Conservation (phyloP, 1,140 invertebrate genomes). For the Heliconius eleuchia region DNA sequence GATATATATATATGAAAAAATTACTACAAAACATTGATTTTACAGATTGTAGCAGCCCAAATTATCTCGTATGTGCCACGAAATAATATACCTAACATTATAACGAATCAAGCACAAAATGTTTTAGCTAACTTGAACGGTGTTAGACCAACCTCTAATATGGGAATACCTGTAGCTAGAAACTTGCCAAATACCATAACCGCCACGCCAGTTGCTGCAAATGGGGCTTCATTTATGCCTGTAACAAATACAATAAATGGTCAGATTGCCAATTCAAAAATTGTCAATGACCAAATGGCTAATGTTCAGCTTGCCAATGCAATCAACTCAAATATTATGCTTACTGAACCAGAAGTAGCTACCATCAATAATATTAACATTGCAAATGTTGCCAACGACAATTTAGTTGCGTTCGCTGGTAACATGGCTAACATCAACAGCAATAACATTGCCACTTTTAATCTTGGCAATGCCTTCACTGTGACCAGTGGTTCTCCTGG, state of each 20-base stretch:
- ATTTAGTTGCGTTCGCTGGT: slow-evolving; percentile 28
- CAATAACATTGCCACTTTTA: slow-evolving; percentile 51
- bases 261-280: not conserved
- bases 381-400: slow-evolving; percentile 34
- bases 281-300: slow-evolving; percentile 16
- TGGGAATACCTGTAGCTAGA: slow-evolving; percentile 22
- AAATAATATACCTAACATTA: slow-evolving; percentile 15
- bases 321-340: slow-evolving; percentile 22
- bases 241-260: not conserved
- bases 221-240: slow-evolving; percentile 9
- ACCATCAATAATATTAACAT: slow-evolving; percentile 33
- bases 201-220: slow-evolving; percentile 16
- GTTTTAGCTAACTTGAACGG: slow-evolving; percentile 14
- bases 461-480: slow-evolving; percentile 49
- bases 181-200: slow-evolving; percentile 9
- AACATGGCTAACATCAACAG: slow-evolving; percentile 46
- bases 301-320: slow-evolving; percentile 30
- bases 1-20: not conserved
- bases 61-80: slow-evolving; percentile 38
- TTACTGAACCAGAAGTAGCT: slow-evolving; percentile 8
- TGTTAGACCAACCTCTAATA: not conserved
- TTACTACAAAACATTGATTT: slow-evolving; percentile 22
- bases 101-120: slow-evolving; percentile 19
- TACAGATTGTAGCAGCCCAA: slow-evolving; percentile 41
- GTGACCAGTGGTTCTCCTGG: slow-evolving; percentile 47